Conservation (phyloP, 2,888 invertebrate species). For the Ochropleura leucogaster region DNA sequence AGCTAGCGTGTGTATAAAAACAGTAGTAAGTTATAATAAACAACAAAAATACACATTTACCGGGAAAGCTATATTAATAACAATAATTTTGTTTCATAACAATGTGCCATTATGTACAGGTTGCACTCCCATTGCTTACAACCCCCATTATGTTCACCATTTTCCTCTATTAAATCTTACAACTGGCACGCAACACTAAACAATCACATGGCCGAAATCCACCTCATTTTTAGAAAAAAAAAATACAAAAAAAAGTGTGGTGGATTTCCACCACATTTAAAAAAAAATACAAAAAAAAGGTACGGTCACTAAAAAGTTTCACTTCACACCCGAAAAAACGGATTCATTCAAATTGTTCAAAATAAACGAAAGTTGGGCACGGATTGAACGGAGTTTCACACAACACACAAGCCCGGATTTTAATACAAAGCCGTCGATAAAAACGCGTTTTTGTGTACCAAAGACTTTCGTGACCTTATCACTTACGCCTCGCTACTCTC, state of each 20-base stretch:
- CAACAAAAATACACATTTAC: constrained; percentile 25
- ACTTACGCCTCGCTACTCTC: constrained; percentile 49
- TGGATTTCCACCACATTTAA: no score
- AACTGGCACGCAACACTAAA: constrained; percentile 30
- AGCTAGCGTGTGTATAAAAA: background rate
- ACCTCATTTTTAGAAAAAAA: no score
- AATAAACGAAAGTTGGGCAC: constrained; percentile 29
- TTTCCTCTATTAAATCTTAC: constrained; percentile 50
- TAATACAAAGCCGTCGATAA: constrained; percentile 51
- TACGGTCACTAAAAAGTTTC: constrained; percentile 29
- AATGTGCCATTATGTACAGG: constrained; percentile 48
- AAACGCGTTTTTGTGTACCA: constrained; percentile 36
- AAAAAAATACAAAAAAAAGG: constrained; percentile 5
- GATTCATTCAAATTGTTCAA: constrained; percentile 32
- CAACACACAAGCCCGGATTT: constrained; percentile 29
- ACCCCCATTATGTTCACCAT: constrained; percentile 34
- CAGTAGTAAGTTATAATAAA: constrained; percentile 10
- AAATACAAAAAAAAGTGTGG: constrained; percentile 7
- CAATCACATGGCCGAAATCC: constrained; percentile 16
- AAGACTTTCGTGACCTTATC: constrained; percentile 56
- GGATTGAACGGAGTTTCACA: constrained; percentile 27
- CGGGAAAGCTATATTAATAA: constrained; percentile 26
- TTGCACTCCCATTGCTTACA: constrained; percentile 42
- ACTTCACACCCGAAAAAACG: constrained; percentile 22
- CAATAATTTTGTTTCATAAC: constrained; percentile 46